phyloP scores from a whole-genome alignment of 2,113 vertebrate genomes.

The Bostrychus sinensis region DNA sequence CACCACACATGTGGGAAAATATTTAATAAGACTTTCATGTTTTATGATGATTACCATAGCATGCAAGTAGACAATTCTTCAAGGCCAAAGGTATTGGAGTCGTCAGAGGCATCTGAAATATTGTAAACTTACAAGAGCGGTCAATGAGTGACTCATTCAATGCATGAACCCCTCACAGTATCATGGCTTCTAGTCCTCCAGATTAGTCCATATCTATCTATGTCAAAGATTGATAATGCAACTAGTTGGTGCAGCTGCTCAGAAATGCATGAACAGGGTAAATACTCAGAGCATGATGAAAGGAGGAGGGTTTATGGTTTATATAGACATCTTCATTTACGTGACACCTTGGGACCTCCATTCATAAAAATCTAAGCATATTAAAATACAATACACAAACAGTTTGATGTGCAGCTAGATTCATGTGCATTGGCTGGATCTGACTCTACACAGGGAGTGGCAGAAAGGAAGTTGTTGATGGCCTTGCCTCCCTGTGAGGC shows the following conservation, averaged over 20 bases:
- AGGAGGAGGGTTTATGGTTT: constrained; percentile 39
- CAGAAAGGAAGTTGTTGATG: constrained; percentile 45
- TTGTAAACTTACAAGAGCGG: constrained; percentile 22
- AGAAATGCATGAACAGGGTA: constrained; percentile 33
- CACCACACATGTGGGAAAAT: constrained; percentile 34
- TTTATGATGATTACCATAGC: constrained; percentile 45
- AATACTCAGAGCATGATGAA: constrained; percentile 48
- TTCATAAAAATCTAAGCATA: constrained; percentile 16
- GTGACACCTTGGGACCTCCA: constrained; percentile 18
- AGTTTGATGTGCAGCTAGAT: constrained; percentile 44
- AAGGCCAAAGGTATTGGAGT: constrained; percentile 29
- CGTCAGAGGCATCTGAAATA: constrained; percentile 38
- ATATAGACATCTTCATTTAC: background rate
- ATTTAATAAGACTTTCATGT: constrained; percentile 33
- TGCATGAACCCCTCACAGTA: constrained; percentile 37
- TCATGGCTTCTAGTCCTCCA: background rate
- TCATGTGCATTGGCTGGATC: constrained; percentile 37
- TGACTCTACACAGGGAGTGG: constrained; percentile 65
- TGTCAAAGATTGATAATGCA: constrained; percentile 4
- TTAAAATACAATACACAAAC: constrained; percentile 21
- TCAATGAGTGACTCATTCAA: constrained; percentile 40
- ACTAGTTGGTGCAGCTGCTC: constrained; percentile 25
- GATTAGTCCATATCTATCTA: constrained; percentile 17
- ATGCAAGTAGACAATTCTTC: constrained; percentile 42
- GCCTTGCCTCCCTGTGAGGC: constrained; percentile 47